A percentile compares a stretch with the other conserved stretches of the same genome.
Conservation (phyloP, 2,888 invertebrate species). For the Drosophila mulleri region DNA sequence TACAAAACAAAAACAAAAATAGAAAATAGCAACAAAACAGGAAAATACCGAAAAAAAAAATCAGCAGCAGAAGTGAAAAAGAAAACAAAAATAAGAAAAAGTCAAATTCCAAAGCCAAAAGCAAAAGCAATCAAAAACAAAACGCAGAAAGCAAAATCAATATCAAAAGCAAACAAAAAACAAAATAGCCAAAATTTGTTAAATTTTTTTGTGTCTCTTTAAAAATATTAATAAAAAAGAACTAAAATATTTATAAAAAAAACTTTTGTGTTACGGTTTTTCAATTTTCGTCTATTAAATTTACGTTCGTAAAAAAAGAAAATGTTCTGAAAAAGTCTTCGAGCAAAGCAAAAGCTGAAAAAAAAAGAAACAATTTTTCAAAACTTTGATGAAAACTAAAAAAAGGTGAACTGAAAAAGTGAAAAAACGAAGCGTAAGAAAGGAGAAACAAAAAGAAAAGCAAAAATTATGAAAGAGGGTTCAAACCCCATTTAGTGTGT, state of each 20-base stretch:
- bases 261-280: constrained; percentile 75
- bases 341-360: constrained; percentile 35
- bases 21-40: constrained; percentile 49
- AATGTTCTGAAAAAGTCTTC: constrained; percentile 68
- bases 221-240: constrained; percentile 27
- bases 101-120: constrained; percentile 68
- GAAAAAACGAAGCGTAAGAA: constrained; percentile 17
- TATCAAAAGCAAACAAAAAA: constrained; percentile 44
- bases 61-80: constrained; percentile 50
- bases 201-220: constrained; percentile 70
- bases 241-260: constrained; percentile 6
- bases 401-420: constrained; percentile 50
- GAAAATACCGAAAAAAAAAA: constrained; percentile 33
- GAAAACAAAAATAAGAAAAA: constrained; percentile 24
- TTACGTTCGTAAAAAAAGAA: constrained; percentile 66
- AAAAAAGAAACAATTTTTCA: constrained; percentile 54
- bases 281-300: constrained; percentile 76
- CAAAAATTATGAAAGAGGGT: not conserved
- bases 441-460: not conserved
- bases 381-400: constrained; percentile 58
- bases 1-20: constrained; percentile 27
- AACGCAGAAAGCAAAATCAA: constrained; percentile 49
- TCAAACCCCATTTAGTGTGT: constrained; percentile 39
- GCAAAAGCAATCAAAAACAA: constrained; percentile 44
- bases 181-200: constrained; percentile 82